These are phyloP conservation scores for Tillus elongatus DNA, from an alignment of 2,888 invertebrate species.

Conservation along the genomic window DNA sequence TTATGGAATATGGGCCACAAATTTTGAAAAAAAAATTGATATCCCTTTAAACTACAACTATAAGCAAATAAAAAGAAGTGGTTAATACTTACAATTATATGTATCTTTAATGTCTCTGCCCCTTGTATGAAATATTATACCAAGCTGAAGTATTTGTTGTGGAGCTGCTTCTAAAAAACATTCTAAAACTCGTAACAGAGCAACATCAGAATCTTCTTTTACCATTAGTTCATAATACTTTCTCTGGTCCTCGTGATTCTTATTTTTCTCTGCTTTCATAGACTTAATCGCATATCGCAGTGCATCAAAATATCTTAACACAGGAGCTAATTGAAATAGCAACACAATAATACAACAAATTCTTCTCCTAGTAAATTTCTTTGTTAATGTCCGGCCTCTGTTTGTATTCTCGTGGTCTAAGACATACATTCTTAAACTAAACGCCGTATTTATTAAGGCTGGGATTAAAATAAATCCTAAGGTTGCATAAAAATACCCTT, in stretches of 20 bases:
- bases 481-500: slow-evolving; percentile 59
- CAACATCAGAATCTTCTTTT: slow-evolving; percentile 72
- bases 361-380: slow-evolving; percentile 50
- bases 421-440: slow-evolving; percentile 62
- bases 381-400: slow-evolving; percentile 46
- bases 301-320: slow-evolving; percentile 57
- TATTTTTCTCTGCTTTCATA: slow-evolving; percentile 50
- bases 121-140: slow-evolving; percentile 51
- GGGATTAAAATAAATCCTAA: slow-evolving; percentile 62
- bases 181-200: slow-evolving; percentile 66
- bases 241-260: slow-evolving; percentile 51
- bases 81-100: slow-evolving; percentile 35
- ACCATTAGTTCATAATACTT: slow-evolving; percentile 65
- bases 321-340: slow-evolving; percentile 63
- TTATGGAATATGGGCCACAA: too few relatives aligned
- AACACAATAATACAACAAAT: slow-evolving; percentile 54
- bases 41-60: too few relatives aligned
- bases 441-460: slow-evolving; percentile 63
- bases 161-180: slow-evolving; percentile 76
- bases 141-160: slow-evolving; percentile 66
- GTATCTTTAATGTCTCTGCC: slow-evolving; percentile 41
- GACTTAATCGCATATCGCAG: slow-evolving; percentile 57
- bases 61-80: background rate
- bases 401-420: slow-evolving; percentile 50
- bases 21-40: too few relatives aligned